Evolutionary conservation across 2,797 vertebrate genomes (phyloP), one percentile per base, ranked within the genome.

Genomic region (Leptatherina wallacei): DNA sequence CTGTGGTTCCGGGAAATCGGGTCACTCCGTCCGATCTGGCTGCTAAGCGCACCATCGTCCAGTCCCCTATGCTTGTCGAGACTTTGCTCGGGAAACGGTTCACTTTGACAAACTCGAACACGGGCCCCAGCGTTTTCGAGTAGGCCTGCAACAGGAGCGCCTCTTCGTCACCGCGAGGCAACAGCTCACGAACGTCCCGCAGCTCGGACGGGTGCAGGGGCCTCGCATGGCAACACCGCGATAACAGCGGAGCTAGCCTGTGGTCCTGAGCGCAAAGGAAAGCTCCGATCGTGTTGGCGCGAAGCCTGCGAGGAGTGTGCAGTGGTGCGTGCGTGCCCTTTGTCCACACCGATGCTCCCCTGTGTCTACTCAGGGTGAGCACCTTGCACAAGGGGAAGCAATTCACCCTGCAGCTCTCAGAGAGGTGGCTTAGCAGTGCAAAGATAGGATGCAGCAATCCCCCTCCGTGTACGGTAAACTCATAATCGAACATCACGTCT

Each of bases 131-230:
- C 1, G 75, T 82, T 0, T 2, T 9, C 0, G 54, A 27, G 47
- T 82, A 82, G 42, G 75, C 71, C 0, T 3, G 54, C 24, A 82
- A 13, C 1, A 78, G 63, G 0, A 71, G 75, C 13, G 49, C n/a
- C 9, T 78, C 71, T 57, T 82, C 75, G 9, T 78, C 80, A 0
- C 75, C 75, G 0, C 68, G 67, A 29, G 80, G 80, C 29, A 78
- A 7, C n/a, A 75, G 29, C 7, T n/a, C 11, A 16, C 42, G 4
- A 0, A 52, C 44, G 0, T 0, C 0, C 2, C 32, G 8, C 2
- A 82, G 32, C n/a, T 82, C 71, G 0, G 0, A 27, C 2, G 20
- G 14, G 0, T 20, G 2, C 4, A 82, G 0, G 18, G 80, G 75
- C 18, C 1, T 38, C 0, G 67, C 56, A 2, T 44, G 0, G 30